Conservation (phyloP, 2,113 vertebrate species). For the Climacteris rufus region DNA sequence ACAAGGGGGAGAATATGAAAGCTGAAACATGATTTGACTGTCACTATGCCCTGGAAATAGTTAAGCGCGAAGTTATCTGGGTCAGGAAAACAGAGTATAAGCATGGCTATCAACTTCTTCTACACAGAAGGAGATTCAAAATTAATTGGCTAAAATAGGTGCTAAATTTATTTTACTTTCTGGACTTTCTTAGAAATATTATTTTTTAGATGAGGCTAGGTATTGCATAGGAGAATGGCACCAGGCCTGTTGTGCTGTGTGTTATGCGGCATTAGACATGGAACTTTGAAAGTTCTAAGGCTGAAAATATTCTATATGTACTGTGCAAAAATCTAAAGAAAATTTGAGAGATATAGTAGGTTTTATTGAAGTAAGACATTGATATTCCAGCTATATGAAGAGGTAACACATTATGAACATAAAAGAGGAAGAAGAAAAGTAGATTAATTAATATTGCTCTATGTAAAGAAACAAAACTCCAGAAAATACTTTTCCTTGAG, state of each 20-base stretch:
- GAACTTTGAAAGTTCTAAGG: not conserved
- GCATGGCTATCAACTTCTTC: not conserved
- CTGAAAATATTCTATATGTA: not conserved
- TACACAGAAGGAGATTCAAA: not conserved
- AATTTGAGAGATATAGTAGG: not conserved
- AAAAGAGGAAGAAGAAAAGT: not conserved
- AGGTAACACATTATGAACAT: not conserved
- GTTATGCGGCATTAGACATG: not conserved
- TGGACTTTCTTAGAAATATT: not conserved
- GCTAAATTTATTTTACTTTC: not conserved
- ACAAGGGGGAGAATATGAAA: not conserved
- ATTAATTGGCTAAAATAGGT: not conserved
- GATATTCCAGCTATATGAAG: not conserved
- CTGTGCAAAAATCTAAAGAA: not conserved
- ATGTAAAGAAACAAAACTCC: not conserved
- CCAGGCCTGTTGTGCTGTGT: not conserved
- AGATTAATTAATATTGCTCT: not conserved
- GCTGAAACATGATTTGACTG: not conserved
- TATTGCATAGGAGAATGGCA: not conserved
- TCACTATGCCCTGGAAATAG: not conserved
- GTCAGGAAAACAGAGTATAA: not conserved
- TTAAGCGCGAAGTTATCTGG: not conserved
- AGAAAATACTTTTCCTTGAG: not conserved
- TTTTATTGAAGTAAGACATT: not conserved
- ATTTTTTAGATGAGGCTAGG: not conserved